Base-by-base conservation (phyloP, 2,113 vertebrate species). In the Poecile atricapillus region DNA sequence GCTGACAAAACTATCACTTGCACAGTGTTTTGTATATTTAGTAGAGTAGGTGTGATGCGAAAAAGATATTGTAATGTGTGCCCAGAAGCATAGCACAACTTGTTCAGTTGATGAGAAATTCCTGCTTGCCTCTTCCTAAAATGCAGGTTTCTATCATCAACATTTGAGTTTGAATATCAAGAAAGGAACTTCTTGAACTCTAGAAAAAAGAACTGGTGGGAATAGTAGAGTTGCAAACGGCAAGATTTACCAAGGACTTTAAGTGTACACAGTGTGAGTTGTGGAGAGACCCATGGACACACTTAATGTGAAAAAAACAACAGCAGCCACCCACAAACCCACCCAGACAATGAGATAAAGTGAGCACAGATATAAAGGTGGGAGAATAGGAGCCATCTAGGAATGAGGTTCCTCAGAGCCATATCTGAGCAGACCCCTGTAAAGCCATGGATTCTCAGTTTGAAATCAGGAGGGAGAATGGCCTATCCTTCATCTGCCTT, bases 1-100 rank as follows among this genome's bases (percentile, higher is more conserved):
- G 94, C 92, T 96, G 96, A 96, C 94, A 97, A 94, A 95, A 59
- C 76, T 93, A 96, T 94, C 93, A 81, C 78, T 95, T 93, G 87
- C 46, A 89, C 46, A 12, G 59, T 92, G 74, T 94, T 91, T 91
- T 96, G 85, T 95, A 56, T 94, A 44, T 87, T 95, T 94, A 77
- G 93, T 65, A 78, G 85, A 82, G 58, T 80, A 90, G 78, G 65
- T 94, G 83, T 62, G 83, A 96, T 96, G 37, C 15, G 3, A 81
- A 90, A 92, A 84, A 84, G 70, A 30, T 70, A 79, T 3, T 67
- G 78, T 83, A 58, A 50, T 49, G 39, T 2, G 1, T 90, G 83
- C 63, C 46, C 91, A 95, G 92, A 90, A 95, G 68, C 67, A 43
- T 11, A 93, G 85, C 62, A 88, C 39, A 13, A 3, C 56, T 64